Evolutionary conservation across 2,797 vertebrate species (phyloP).

Genomic region (Acomys russatus): DNA sequence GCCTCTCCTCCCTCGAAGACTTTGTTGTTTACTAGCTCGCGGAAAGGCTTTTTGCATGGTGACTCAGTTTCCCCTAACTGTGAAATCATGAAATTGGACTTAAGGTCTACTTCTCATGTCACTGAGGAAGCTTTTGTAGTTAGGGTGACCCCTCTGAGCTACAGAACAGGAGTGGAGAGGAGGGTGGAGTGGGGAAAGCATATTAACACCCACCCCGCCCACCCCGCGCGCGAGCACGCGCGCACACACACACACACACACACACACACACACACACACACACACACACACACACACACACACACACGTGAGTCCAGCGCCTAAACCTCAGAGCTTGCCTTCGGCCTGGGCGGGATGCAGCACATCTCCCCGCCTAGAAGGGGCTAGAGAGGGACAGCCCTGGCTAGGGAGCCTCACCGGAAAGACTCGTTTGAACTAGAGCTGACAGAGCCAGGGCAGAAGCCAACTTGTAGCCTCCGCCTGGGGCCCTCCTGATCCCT

Average conservation of each 20-base stretch:
- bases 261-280: no score
- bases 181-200: neutral
- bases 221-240: no score
- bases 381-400: constrained; percentile 26
- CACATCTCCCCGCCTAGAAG: neutral
- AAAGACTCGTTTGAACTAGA: constrained; percentile 73
- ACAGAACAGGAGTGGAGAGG: accelerated
- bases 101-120: neutral
- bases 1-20: neutral
- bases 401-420: constrained; percentile 53
- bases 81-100: neutral
- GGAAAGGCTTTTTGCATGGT: neutral
- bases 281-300: no score
- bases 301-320: neutral
- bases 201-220: neutral
- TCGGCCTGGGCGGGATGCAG: constrained; percentile 40
- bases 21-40: neutral
- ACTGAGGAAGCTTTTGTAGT: neutral
- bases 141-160: neutral
- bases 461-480: constrained; percentile 14
- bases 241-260: no score
- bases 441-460: constrained; percentile 60
- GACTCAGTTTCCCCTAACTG: constrained; percentile 58
- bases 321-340: neutral
- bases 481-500: neutral